Percentiles rank a stretch among this genome's conserved stretches.
These are phyloP conservation scores for Hippocampus kuda DNA, from an alignment of 2,797 vertebrate genomes.

Conservation along the genomic window DNA sequence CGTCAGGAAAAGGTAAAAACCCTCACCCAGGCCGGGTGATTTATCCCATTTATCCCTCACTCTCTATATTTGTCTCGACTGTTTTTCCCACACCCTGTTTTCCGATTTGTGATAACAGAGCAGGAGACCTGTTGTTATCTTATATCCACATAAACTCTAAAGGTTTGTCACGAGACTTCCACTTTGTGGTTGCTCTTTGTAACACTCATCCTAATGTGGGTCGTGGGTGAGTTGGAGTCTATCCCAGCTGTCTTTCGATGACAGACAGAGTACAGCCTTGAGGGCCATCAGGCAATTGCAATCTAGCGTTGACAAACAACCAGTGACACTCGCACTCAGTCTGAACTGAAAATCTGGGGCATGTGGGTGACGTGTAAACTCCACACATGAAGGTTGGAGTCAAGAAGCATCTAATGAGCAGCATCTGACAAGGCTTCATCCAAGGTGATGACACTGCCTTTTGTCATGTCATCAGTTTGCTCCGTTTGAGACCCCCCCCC, in stretches of 20 bases:
- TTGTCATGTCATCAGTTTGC: slow-evolving; percentile 13
- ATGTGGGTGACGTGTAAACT: too few relatives aligned
- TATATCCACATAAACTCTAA: too few relatives aligned
- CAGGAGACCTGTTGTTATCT: too few relatives aligned
- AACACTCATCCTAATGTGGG: too few relatives aligned
- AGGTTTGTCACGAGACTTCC: too few relatives aligned
- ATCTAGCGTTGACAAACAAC: too few relatives aligned
- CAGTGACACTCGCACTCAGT: too few relatives aligned
- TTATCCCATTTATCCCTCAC: slow-evolving; percentile 30
- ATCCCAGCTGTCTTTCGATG: background rate
- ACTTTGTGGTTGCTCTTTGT: too few relatives aligned
- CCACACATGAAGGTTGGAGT: too few relatives aligned
- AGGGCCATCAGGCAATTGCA: too few relatives aligned
- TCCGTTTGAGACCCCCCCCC: background rate
- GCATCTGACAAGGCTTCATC: slow-evolving; percentile 15
- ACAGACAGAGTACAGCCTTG: background rate
- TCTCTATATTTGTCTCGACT: background rate
- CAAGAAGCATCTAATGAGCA: slow-evolving; percentile 14
- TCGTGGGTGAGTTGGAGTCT: too few relatives aligned
- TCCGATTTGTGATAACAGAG: background rate
- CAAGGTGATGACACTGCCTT: slow-evolving; percentile 11
- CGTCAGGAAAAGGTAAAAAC: slow-evolving; percentile 45
- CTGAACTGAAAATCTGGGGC: too few relatives aligned
- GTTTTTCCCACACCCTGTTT: background rate
- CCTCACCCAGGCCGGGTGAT: slow-evolving; percentile 19